Conservation (phyloP, 2,113 vertebrate genomes). For the Petromus typicus region DNA sequence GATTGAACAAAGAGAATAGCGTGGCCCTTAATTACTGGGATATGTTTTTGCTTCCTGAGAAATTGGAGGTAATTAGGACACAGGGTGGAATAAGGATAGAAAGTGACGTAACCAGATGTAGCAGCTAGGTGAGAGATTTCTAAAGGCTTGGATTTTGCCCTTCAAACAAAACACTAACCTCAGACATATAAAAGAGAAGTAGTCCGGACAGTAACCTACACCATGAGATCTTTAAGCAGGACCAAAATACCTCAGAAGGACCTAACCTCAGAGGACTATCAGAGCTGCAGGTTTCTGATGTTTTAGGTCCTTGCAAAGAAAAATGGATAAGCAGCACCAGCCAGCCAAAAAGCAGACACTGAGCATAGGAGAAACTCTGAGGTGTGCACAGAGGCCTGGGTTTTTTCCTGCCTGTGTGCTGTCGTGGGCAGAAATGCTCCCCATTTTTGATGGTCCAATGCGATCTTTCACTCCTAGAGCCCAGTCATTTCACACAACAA, state of each 20-base stretch:
- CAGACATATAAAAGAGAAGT: neutral
- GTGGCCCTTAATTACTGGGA: neutral
- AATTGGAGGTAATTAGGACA: neutral
- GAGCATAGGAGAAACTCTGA: neutral
- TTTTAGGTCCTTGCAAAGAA: neutral
- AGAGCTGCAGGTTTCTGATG: neutral
- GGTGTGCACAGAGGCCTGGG: neutral
- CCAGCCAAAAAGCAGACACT: neutral
- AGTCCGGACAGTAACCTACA: neutral
- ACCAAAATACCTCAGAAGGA: neutral
- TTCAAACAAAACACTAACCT: neutral
- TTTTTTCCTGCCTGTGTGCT: neutral
- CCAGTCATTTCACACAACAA: neutral
- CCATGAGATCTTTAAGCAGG: neutral
- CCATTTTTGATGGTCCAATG: neutral
- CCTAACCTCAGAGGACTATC: neutral
- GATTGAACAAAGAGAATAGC: neutral
- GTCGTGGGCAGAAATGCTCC: neutral
- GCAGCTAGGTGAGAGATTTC: neutral
- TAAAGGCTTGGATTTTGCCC: neutral
- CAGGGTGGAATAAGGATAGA: neutral
- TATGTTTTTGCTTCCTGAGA: neutral
- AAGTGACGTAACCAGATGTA: neutral
- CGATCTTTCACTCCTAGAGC: neutral
- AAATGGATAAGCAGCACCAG: neutral